Conservation (phyloP, 2,797 vertebrate species). For the Etheostoma perlongum region DNA sequence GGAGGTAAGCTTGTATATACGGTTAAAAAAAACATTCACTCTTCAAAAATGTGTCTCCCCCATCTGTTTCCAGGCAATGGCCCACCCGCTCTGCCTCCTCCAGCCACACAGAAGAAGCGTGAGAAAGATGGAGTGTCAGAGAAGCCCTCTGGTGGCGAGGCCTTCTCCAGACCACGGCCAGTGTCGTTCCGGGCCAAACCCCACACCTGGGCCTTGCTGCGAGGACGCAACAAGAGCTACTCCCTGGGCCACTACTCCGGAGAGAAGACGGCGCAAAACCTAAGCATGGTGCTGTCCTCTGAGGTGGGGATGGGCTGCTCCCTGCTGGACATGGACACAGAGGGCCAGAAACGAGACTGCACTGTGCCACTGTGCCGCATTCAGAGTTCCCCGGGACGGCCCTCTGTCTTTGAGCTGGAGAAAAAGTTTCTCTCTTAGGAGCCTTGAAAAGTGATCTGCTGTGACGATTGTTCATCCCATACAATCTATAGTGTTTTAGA, state of each 20-base stretch:
- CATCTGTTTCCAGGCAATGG: constrained; percentile 75
- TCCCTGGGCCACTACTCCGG: constrained; percentile 83
- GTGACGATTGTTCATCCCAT: constrained; percentile 10
- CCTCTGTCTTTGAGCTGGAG: constrained; percentile 90
- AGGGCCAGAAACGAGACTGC: constrained; percentile 92
- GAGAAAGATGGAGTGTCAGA: constrained; percentile 55
- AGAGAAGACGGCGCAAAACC: constrained; percentile 70
- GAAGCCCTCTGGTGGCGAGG: constrained; percentile 50
- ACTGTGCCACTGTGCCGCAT: constrained; percentile 91
- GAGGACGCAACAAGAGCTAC: constrained; percentile 85
- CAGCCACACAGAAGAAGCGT: constrained; percentile 72
- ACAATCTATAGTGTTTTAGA: constrained; percentile 30
- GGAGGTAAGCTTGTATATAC: background rate
- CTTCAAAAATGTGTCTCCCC: background rate
- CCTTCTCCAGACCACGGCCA: constrained; percentile 82
- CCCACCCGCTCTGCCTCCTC: constrained; percentile 55
- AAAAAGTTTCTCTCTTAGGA: constrained; percentile 90
- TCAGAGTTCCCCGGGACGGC: constrained; percentile 84
- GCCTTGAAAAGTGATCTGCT: constrained; percentile 42
- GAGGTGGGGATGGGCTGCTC: constrained; percentile 86
- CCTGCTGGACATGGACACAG: constrained; percentile 89
- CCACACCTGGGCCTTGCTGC: constrained; percentile 86
- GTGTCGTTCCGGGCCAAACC: constrained; percentile 84
- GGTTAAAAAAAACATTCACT: background rate
- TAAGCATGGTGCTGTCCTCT: constrained; percentile 75